Evolutionary conservation across 2,797 vertebrate species (phyloP).

Genomic region (Sandelia bainsii): DNA sequence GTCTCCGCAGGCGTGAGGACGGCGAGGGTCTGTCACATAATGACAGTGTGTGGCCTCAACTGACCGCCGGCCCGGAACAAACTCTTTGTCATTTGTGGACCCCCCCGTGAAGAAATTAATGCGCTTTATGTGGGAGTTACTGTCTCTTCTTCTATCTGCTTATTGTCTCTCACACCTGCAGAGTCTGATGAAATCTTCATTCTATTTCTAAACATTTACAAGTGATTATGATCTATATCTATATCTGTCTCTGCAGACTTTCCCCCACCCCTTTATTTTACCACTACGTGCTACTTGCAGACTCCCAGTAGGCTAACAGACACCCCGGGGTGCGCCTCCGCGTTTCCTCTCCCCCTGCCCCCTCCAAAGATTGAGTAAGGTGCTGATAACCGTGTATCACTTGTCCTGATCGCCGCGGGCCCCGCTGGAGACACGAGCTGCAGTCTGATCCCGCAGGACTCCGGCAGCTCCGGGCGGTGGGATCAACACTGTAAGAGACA

Average conservation of each 20-base stretch:
- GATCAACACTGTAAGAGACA: slow-evolving; percentile 3
- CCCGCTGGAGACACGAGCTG: slow-evolving; percentile 43
- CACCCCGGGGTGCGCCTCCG: slow-evolving; percentile 53
- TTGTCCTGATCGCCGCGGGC: slow-evolving; percentile 69
- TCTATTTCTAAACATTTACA: not conserved
- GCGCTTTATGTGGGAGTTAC: no score
- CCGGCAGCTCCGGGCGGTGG: slow-evolving; percentile 16
- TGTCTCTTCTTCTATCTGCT: not conserved
- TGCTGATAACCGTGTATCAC: slow-evolving; percentile 69
- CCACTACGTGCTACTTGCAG: slow-evolving; percentile 4
- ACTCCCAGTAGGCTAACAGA: not conserved
- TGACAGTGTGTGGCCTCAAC: slow-evolving; percentile 16
- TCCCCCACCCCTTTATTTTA: slow-evolving; percentile 16
- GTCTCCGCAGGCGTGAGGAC: slow-evolving; percentile 48
- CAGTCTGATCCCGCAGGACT: slow-evolving; percentile 35
- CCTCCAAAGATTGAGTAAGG: slow-evolving; percentile 66
- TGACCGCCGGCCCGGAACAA: slow-evolving; percentile 26
- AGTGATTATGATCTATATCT: not conserved
- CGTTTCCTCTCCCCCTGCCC: slow-evolving; percentile 55
- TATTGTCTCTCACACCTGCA: no score
- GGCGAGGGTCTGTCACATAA: slow-evolving; percentile 62
- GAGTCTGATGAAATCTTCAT: no score
- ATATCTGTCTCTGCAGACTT: slow-evolving; percentile 14
- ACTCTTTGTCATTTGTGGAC: not conserved
- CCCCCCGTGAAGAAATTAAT: not conserved